A percentile compares a stretch with the other conserved stretches of the same genome.
Conservation (phyloP, 2,888 invertebrate species). For the Eumerus sabulonum region DNA sequence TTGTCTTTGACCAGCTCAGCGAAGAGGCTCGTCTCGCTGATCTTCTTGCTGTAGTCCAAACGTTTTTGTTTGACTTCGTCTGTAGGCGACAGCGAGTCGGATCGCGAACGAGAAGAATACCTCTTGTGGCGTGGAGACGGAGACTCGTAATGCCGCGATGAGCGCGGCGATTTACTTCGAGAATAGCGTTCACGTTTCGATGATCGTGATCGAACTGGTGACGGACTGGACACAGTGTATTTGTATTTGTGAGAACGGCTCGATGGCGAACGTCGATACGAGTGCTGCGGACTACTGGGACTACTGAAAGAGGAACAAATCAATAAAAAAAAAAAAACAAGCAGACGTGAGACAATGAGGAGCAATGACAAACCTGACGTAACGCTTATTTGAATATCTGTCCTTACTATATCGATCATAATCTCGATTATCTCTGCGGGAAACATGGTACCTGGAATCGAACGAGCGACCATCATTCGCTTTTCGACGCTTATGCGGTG, state of each 20-base stretch:
- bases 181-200: conserved; percentile 78
- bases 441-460: conserved; percentile 54
- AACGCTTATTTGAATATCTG: conserved; percentile 73
- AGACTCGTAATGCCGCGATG: conserved; percentile 72
- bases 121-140: conserved; percentile 75
- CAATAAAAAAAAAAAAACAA: not conserved
- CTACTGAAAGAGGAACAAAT: conserved; percentile 45
- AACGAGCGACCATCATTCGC: conserved; percentile 72
- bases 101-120: conserved; percentile 73
- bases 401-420: conserved; percentile 76
- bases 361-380: conserved; percentile 72
- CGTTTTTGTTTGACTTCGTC: conserved; percentile 78
- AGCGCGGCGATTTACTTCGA: conserved; percentile 75
- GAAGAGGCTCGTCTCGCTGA: conserved; percentile 92
- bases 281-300: conserved; percentile 74
- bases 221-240: conserved; percentile 73
- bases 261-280: conserved; percentile 74
- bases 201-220: conserved; percentile 79
- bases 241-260: conserved; percentile 73
- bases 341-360: no score
- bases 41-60: conserved; percentile 87
- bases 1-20: conserved; percentile 93
- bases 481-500: conserved; percentile 78
- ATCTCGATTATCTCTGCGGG: conserved; percentile 69
- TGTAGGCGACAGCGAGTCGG: conserved; percentile 78